Percentiles rank a stretch among this genome's conserved stretches.
These are phyloP conservation scores for Procambarus clarkii DNA, from an alignment of 1,140 invertebrate genomes.

Conservation along the genomic window DNA sequence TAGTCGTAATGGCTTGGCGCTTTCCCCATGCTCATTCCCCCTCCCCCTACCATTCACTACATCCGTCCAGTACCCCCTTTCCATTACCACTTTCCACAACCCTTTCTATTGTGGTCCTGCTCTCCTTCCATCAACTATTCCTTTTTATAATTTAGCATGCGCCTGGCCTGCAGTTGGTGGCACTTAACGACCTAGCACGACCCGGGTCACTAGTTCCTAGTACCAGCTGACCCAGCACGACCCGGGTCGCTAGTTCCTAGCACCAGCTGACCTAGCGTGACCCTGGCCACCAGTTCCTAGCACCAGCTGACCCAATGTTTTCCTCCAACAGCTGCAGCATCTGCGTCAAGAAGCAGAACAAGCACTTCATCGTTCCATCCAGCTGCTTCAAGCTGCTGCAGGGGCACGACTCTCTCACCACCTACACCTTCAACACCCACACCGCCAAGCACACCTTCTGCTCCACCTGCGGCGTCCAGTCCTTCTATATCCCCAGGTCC, in stretches of 20 bases:
- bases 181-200: too few relatives aligned
- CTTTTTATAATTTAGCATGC: too few relatives aligned
- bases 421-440: conserved; percentile 79
- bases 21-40: too few relatives aligned
- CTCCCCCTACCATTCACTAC: too few relatives aligned
- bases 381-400: conserved; percentile 77
- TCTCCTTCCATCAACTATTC: too few relatives aligned
- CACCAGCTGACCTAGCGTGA: neutral
- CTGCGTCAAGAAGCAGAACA: conserved; percentile 78
- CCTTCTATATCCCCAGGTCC: conserved; percentile 79
- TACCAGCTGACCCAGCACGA: neutral
- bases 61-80: too few relatives aligned
- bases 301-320: neutral
- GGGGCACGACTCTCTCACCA: conserved; percentile 77
- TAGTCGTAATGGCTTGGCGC: too few relatives aligned
- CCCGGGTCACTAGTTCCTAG: too few relatives aligned
- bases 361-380: conserved; percentile 77
- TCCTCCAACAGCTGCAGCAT: conserved; percentile 76
- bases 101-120: too few relatives aligned
- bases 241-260: neutral
- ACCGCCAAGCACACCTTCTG: conserved; percentile 79
- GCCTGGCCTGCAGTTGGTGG: too few relatives aligned
- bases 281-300: neutral
- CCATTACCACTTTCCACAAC: too few relatives aligned
- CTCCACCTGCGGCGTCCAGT: conserved; percentile 79